phyloP scores from a whole-genome alignment of 1,140 invertebrate species.

The Caenorhabditis brenneri region DNA sequence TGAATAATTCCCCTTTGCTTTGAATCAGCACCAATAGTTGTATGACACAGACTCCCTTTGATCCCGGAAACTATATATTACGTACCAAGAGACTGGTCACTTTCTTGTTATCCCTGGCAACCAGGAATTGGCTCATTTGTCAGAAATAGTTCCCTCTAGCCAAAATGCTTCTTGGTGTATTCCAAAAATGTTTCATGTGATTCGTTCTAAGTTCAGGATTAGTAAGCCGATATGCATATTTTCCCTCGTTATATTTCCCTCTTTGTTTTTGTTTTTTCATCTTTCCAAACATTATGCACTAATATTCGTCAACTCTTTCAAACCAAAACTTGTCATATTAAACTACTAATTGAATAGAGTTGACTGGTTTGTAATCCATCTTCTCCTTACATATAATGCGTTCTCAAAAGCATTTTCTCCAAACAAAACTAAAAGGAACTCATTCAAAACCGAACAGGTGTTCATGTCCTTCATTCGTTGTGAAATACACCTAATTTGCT shows the following conservation, averaged over 20 bases:
- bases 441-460: slow-evolving; percentile 32
- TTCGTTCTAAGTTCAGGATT: background rate
- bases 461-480: background rate
- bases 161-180: background rate
- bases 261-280: background rate
- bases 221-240: background rate
- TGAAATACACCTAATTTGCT: slow-evolving; percentile 16
- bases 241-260: background rate
- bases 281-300: background rate
- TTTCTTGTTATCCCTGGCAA: background rate
- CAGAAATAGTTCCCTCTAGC: background rate
- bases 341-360: background rate
- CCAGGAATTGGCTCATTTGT: background rate
- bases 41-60: no score
- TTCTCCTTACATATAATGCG: slow-evolving; percentile 5
- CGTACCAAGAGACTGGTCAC: no score
- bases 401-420: background rate
- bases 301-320: background rate
- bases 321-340: background rate
- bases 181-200: slow-evolving; percentile 4
- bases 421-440: slow-evolving; percentile 10
- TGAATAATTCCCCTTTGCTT: no score
- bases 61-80: no score
- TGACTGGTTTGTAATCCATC: background rate
- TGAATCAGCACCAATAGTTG: no score